Conservation (phyloP, 2,113 vertebrate genomes). For the Nettapus auritus region DNA sequence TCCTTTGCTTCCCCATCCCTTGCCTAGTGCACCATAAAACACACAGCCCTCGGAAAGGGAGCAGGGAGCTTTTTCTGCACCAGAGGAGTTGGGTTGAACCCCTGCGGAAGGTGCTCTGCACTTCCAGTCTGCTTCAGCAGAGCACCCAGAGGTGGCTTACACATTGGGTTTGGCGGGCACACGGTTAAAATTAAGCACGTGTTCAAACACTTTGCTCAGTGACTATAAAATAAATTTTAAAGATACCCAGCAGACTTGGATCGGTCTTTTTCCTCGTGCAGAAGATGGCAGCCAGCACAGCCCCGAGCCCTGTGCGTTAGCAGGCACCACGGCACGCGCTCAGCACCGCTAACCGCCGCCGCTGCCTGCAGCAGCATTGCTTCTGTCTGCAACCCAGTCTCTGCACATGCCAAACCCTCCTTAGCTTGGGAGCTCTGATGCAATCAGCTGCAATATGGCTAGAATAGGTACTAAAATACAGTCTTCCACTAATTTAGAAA, state of each 20-base stretch:
- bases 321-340: not conserved
- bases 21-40: not conserved
- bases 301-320: not conserved
- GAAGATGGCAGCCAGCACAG: not conserved
- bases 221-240: not conserved
- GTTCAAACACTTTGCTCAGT: accelerated
- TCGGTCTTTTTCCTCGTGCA: not conserved
- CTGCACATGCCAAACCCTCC: constrained; percentile 67
- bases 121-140: not conserved
- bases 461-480: constrained; percentile 63
- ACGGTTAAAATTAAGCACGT: not conserved
- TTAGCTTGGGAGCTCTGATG: constrained; percentile 61
- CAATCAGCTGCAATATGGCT: constrained; percentile 65
- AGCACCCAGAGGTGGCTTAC: not conserved
- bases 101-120: not conserved
- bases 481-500: constrained; percentile 72
- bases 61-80: not conserved
- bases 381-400: constrained; percentile 29
- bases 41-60: not conserved
- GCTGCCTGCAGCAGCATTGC: not conserved
- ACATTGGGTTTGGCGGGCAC: not conserved
- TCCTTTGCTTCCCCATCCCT: not conserved
- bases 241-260: not conserved
- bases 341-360: not conserved
- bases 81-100: not conserved